Conservation (phyloP, 2,113 vertebrate species). For the Cyanistes caeruleus region DNA sequence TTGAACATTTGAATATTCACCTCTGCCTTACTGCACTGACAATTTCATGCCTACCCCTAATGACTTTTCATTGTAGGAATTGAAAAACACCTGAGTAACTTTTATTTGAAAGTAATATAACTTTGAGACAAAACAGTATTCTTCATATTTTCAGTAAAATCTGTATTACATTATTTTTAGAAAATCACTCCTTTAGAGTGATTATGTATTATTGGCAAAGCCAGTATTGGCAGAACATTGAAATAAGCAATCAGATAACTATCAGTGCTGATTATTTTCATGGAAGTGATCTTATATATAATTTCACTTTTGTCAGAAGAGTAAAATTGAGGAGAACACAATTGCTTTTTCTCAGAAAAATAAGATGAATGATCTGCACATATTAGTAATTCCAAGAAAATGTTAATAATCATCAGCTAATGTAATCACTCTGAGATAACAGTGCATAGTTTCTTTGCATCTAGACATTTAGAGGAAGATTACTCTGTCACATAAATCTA, state of each 20-base stretch:
- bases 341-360: not conserved
- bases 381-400: not conserved
- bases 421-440: not conserved
- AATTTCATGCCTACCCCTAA: not conserved
- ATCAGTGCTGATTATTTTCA: not conserved
- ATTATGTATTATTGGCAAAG: not conserved
- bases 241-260: not conserved
- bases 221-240: not conserved
- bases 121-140: not conserved
- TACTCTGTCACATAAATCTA: not conserved
- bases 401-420: not conserved
- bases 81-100: not conserved
- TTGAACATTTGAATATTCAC: not conserved
- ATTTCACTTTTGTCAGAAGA: not conserved
- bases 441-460: not conserved
- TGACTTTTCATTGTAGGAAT: not conserved
- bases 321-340: not conserved
- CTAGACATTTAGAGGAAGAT: not conserved
- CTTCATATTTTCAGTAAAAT: not conserved
- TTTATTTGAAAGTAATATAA: not conserved
- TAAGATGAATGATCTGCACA: not conserved
- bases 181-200: not conserved
- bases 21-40: not conserved
- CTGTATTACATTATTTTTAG: not conserved
- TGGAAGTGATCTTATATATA: not conserved